These are phyloP conservation scores for Scaptomyza parva DNA, from an alignment of 2,888 invertebrate genomes.

Conservation along the genomic window DNA sequence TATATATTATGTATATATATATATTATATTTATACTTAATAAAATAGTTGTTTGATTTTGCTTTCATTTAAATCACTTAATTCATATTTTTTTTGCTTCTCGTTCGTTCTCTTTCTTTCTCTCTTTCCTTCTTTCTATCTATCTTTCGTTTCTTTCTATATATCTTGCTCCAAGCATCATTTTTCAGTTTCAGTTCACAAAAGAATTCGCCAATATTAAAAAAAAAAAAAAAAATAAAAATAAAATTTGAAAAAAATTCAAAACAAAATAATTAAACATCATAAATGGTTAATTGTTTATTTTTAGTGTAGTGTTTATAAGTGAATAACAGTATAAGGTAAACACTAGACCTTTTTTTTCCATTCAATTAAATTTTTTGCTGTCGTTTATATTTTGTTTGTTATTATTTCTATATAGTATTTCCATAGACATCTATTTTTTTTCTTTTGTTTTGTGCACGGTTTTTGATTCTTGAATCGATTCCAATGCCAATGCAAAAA, in stretches of 20 bases:
- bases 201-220: conserved; percentile 8
- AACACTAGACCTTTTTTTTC: not conserved
- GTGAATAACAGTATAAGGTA: conserved; percentile 5
- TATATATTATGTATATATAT: conserved; percentile 34
- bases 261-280: no score
- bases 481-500: not conserved
- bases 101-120: conserved; percentile 5
- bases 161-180: conserved; percentile 18
- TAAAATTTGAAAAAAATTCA: not conserved
- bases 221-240: not conserved
- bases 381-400: not conserved
- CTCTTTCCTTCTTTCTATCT: not conserved
- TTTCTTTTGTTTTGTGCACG: conserved; percentile 34
- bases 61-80: conserved; percentile 1
- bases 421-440: no score
- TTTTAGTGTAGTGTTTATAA: not conserved
- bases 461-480: not conserved
- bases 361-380: not conserved
- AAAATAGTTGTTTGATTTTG: conserved; percentile 14
- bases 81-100: no score
- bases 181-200: conserved; percentile 32
- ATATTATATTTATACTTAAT: conserved; percentile 18
- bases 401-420: not conserved
- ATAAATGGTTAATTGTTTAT: not conserved
- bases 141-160: not conserved